Base-by-base conservation (phyloP, 2,797 vertebrate species). In the Cuniculus paca region DNA sequence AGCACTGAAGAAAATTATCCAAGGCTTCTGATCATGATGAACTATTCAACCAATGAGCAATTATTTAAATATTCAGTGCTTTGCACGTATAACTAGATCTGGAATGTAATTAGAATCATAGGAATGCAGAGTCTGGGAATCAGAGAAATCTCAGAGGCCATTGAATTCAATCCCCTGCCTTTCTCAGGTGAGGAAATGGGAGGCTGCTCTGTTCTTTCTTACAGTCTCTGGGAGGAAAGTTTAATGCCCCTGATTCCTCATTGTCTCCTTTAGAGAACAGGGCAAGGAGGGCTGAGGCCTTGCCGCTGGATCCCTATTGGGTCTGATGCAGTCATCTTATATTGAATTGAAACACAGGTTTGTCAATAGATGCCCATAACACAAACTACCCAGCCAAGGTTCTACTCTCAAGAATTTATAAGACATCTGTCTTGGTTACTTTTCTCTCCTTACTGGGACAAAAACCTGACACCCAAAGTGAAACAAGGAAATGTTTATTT, bases 31-130 rank as follows among this genome's bases (percentile, higher is more conserved):
- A 91, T 60, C 63, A 79, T 88, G 86, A 90, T 81, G 83, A 95
- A 85, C 81, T 60, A 52, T 88, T 70, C 89, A 86, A 87, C 63
- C 91, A 70, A 48, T 50, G 82, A 94, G 93, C 81, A 96, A 77
- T 90, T 78, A 78, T 88, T 88, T 92, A 90, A 88, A 82, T 50
- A 80, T 75, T 77, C 83, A 50, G 87, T 58, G 77, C 79, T 82
- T 60, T 61, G 83, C 82, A 60, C 52, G 77, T 79, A 63, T 78
- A 89, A 26, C 78, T 90, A 48, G 3, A 58, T 60, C 89, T 1
- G 54, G 65, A 54, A 61, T 85, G 17, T 34, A 81, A 95, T 91
- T 87, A 60, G 78, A 78, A 72, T 80, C 91, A 77, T 1, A 0
- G 63, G n/a, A 81, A 95, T 42, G 22, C 17, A 12, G 56, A 26